Percentiles rank a stretch among this genome's conserved stretches.
Evolutionary conservation across 2,797 vertebrate genomes (phyloP).

Genomic region (Mastacembelus armatus): DNA sequence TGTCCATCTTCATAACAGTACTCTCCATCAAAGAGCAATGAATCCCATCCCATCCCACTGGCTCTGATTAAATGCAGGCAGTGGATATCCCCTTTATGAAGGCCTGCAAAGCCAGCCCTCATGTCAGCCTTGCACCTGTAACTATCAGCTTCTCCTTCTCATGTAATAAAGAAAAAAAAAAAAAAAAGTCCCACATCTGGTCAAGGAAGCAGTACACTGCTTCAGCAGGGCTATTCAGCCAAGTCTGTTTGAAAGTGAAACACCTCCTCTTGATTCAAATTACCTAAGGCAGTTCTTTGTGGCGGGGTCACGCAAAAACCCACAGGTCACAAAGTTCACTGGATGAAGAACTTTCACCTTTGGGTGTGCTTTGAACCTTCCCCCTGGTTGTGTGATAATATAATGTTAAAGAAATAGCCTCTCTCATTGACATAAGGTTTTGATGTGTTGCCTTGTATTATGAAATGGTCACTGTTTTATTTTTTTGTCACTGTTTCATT

Average conservation of each 20-base stretch:
- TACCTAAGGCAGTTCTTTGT: conserved; percentile 85
- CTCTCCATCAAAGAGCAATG: conserved; percentile 94
- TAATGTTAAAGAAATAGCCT: conserved; percentile 34
- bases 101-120: conserved; percentile 70
- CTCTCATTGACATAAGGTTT: conserved; percentile 18
- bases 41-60: conserved; percentile 93
- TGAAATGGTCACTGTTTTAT: conserved; percentile 11
- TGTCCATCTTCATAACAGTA: conserved; percentile 89
- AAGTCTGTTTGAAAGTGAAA: conserved; percentile 77
- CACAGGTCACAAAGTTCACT: conserved; percentile 76
- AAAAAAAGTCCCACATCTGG: conserved; percentile 88
- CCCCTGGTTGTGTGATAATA: conserved; percentile 39
- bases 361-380: conserved; percentile 70
- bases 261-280: conserved; percentile 87
- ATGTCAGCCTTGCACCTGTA: conserved; percentile 90
- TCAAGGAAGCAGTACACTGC: conserved; percentile 60
- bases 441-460: conserved; percentile 3
- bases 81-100: conserved; percentile 83
- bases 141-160: conserved; percentile 84
- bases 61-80: conserved; percentile 94
- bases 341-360: conserved; percentile 65
- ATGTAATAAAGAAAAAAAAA: conserved; percentile 79
- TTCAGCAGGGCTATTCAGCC: conserved; percentile 53
- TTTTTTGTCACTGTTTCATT: too few relatives aligned
- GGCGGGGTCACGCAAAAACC: conserved; percentile 77